Conservation (phyloP, 1,140 invertebrate species). For the Lepidotrigona ventralis region DNA sequence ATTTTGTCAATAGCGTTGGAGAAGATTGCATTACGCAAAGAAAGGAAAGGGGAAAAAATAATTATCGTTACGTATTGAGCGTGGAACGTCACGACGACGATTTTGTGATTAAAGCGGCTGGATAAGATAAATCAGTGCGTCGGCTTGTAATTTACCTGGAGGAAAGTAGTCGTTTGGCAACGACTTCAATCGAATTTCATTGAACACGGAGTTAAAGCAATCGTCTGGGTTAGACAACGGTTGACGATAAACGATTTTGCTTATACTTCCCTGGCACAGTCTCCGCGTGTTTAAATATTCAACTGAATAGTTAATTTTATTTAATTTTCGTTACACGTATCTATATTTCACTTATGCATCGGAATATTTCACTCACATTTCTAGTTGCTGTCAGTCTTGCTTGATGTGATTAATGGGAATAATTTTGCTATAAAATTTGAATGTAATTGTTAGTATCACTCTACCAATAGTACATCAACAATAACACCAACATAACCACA, state of each 20-base stretch:
- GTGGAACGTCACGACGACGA: slow-evolving; percentile 5
- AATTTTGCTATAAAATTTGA: not conserved
- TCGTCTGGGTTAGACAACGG: slow-evolving; percentile 37
- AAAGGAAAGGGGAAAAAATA: not conserved
- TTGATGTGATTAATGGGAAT: not conserved
- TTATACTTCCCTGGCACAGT: not conserved
- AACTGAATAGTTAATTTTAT: slow-evolving; percentile 1
- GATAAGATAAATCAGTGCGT: slow-evolving; percentile 25
- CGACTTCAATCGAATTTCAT: slow-evolving; percentile 47
- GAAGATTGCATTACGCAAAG: not conserved
- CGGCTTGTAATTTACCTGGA: slow-evolving; percentile 38
- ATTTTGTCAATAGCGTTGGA: not conserved
- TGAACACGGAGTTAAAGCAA: slow-evolving; percentile 36
- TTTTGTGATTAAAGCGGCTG: not conserved
- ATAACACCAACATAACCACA: not conserved
- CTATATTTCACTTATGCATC: not conserved
- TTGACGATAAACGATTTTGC: slow-evolving; percentile 24
- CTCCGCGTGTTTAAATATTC: not conserved
- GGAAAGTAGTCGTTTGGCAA: slow-evolving; percentile 43
- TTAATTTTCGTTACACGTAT: too few species aligned
- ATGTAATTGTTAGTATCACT: not conserved
- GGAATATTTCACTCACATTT: not conserved
- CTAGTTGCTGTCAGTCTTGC: not conserved
- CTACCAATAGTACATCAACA: not conserved
- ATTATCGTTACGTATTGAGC: not conserved